These are phyloP conservation scores for honey bee (Apis mellifera) DNA, from an alignment of 1,140 invertebrate genomes.

Conservation along the genomic window DNA sequence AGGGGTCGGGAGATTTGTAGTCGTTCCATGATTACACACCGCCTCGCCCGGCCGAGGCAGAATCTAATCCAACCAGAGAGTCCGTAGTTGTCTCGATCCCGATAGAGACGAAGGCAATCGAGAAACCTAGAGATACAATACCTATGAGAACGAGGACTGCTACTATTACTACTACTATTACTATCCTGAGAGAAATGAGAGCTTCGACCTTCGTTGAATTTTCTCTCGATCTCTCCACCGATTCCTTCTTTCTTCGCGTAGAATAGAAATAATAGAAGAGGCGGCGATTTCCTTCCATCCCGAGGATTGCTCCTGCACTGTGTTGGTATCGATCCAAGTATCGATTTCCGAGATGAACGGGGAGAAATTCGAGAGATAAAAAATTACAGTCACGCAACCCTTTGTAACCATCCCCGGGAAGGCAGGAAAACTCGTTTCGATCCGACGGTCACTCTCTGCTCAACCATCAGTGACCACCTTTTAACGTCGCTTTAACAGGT, in stretches of 20 bases:
- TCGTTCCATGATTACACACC: slow-evolving; percentile 25
- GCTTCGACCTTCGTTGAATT: background rate
- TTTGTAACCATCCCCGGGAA: too few relatives aligned
- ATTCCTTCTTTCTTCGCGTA: too few relatives aligned
- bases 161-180: background rate
- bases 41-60: background rate
- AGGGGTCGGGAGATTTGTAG: slow-evolving; percentile 59
- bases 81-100: slow-evolving; percentile 6
- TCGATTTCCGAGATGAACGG: background rate
- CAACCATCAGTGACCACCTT: slow-evolving; percentile 33
- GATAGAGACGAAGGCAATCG: slow-evolving; percentile 22
- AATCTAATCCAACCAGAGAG: slow-evolving; percentile 49
- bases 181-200: background rate
- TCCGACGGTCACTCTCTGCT: background rate
- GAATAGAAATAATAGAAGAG: background rate
- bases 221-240: background rate
- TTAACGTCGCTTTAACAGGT: slow-evolving; percentile 63
- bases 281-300: background rate
- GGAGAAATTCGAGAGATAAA: too few relatives aligned
- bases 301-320: background rate
- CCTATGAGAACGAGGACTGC: too few relatives aligned
- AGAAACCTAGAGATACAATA: background rate
- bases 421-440: background rate
- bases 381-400: too few relatives aligned
- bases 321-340: background rate